Evolutionary conservation across 2,113 vertebrate species (phyloP), one percentile per base, ranked within the genome.

Genomic region (Colistium nudipinnis): DNA sequence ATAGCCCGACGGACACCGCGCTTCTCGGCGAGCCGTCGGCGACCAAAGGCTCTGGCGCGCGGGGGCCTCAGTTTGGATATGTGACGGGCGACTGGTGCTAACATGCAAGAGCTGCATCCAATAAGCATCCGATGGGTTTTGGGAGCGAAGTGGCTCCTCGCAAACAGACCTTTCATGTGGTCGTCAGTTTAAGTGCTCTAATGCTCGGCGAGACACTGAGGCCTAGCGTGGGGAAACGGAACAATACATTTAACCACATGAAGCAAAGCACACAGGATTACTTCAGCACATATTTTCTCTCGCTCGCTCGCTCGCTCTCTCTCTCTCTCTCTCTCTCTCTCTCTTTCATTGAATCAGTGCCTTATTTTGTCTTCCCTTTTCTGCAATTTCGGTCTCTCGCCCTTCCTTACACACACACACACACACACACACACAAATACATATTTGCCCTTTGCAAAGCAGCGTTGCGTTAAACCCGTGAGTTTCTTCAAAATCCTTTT

Each of bases 181-280:
- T 80, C 52, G 73, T 66, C 57, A 44, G 64, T 87, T 87, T 80
- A 90, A 91, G 86, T 82, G 78, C 86, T 86, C 80, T 90, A 90
- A 90, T 88, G 87, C 87, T 89, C 81, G 85, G 81, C 86, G 82
- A 92, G 91, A 92, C 91, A 89, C 86, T 78, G 87, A 86, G 87
- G 89, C 86, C 88, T 88, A 60, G 83, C 28, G 54, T 67, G 78
- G 82, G 84, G 88, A 88, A 89, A 88, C 77, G 88, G 86, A 91
- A 93, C 91, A 91, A 92, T 90, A 80, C 86, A 83, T 88, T 78
- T 65, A 87, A 90, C 90, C 90, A 89, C 92, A 91, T 90, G 87
- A 93, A 91, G 81, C 74, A 63, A 75, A 87, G 76, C 27, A 31
- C 62, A 52, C 84, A 70, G 81, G 81, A 91, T 87, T 80, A 89